These are phyloP conservation scores for Galbula dea DNA, from an alignment of 2,113 vertebrate species.

Conservation along the genomic window DNA sequence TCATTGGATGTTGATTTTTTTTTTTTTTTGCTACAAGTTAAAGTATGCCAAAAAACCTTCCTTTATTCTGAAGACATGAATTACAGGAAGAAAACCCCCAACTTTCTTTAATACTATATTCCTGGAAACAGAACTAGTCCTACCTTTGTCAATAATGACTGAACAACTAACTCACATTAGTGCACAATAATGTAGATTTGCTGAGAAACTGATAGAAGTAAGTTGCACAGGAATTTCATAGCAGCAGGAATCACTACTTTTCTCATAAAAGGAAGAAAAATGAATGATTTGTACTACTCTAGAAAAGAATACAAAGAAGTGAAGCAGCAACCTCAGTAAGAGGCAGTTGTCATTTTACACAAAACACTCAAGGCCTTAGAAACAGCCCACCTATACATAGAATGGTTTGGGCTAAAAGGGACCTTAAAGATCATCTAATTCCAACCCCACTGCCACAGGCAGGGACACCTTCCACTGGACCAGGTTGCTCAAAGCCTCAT, in stretches of 20 bases:
- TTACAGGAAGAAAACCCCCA: neutral
- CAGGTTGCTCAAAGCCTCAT: neutral
- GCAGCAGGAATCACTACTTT: neutral
- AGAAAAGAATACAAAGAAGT: neutral
- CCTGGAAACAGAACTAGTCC: neutral
- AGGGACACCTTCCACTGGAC: neutral
- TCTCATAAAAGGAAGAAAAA: neutral
- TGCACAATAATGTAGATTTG: neutral
- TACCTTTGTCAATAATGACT: neutral
- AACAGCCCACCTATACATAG: neutral
- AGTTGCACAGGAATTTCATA: neutral
- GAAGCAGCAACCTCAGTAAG: neutral
- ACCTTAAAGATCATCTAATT: neutral
- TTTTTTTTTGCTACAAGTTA: neutral
- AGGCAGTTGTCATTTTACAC: neutral
- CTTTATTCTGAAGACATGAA: neutral
- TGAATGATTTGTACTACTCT: neutral
- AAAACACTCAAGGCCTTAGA: neutral
- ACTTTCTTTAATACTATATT: neutral
- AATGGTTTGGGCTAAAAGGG: neutral
- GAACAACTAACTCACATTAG: neutral
- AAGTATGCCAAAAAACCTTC: neutral
- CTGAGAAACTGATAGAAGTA: neutral
- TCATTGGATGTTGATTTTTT: neutral
- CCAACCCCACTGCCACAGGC: too few relatives aligned